These are phyloP conservation scores for Pelecanus crispus DNA, from an alignment of 2,113 vertebrate species.

Conservation along the genomic window DNA sequence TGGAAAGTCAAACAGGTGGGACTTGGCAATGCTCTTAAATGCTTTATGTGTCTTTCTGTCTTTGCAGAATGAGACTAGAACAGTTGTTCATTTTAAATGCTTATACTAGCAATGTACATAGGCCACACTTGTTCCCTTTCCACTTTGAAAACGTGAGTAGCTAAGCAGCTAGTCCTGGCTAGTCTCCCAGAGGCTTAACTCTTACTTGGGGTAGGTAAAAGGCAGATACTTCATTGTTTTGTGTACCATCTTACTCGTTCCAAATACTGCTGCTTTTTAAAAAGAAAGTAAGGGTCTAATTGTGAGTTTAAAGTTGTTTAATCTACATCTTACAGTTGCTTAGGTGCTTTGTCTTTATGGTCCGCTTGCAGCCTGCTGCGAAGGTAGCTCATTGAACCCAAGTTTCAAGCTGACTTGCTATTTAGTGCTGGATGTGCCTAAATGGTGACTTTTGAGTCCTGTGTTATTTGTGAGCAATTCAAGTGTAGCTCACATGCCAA, in stretches of 20 bases:
- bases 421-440: background rate
- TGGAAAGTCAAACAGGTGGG: slow-evolving; percentile 57
- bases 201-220: background rate
- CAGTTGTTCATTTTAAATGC: background rate
- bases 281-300: background rate
- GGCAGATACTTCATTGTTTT: background rate
- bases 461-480: background rate
- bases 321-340: background rate
- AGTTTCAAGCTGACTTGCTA: background rate
- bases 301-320: background rate
- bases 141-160: background rate
- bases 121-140: background rate
- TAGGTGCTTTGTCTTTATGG: background rate
- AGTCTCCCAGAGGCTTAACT: background rate
- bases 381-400: background rate
- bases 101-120: background rate
- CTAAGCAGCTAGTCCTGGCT: background rate
- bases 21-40: background rate
- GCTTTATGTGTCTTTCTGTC: background rate
- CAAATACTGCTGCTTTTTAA: background rate
- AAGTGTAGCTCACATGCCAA: rapidly evolving
- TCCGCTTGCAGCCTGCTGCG: background rate
- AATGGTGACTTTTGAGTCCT: background rate
- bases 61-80: background rate
- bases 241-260: background rate